Percentiles rank a stretch among this genome's conserved stretches.
These are phyloP conservation scores for Zoroaster sp. DNA, from an alignment of 53 echinoderm and acorn worm species.

Conservation along the genomic window DNA sequence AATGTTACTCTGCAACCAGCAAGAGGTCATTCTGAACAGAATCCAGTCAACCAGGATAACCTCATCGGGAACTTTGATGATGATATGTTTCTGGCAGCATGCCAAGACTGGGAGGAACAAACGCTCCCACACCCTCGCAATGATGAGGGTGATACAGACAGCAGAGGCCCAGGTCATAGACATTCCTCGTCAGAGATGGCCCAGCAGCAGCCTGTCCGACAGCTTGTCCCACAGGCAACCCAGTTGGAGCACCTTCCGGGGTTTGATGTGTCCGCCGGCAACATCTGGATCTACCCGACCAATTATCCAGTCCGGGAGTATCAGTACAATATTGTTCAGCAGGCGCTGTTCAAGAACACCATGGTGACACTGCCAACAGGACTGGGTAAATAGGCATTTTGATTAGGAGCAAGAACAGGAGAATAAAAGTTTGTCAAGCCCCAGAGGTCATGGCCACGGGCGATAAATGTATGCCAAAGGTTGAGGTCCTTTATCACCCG, in stretches of 20 bases:
- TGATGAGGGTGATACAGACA: not conserved
- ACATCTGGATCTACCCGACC: constrained; percentile 96
- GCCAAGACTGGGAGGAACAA: constrained; percentile 74
- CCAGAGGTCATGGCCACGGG: no score
- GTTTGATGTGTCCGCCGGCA: constrained; percentile 74
- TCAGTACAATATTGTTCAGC: constrained; percentile 86
- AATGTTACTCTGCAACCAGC: not conserved
- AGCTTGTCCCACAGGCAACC: constrained; percentile 48
- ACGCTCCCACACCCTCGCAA: not conserved
- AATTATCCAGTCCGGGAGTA: constrained; percentile 93
- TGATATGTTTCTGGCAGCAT: constrained; percentile 82
- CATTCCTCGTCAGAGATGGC: not conserved
- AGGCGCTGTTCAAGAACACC: constrained; percentile 90
- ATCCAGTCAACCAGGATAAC: constrained; percentile 28
- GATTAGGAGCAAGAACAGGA: no score
- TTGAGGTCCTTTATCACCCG: no score
- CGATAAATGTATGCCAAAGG: no score
- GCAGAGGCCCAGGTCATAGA: not conserved
- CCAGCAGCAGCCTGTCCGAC: not conserved
- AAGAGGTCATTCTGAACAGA: not conserved
- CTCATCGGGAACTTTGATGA: constrained; percentile 62
- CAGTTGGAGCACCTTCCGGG: constrained; percentile 86
- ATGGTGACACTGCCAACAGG: constrained; percentile 95
- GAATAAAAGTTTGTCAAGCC: no score
- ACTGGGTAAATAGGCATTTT: no score